Evolutionary conservation across 2,113 vertebrate genomes (phyloP).

Genomic region (Salvelinus namaycush): DNA sequence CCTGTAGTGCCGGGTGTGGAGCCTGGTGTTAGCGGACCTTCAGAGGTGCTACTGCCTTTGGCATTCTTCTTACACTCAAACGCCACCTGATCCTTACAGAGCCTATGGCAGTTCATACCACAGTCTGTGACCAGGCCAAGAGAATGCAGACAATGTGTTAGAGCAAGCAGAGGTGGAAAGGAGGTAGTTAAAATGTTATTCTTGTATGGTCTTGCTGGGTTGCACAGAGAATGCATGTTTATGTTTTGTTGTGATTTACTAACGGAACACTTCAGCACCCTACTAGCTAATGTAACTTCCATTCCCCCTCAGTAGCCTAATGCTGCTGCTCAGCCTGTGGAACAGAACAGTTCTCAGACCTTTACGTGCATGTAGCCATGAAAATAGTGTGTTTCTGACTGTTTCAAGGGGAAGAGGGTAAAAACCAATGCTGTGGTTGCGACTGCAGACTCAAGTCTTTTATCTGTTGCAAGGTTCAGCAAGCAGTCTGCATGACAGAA

Average conservation of each 20-base stretch:
- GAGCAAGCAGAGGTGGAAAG: slow-evolving; percentile 39
- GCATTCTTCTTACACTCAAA: slow-evolving; percentile 95
- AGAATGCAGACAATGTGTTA: slow-evolving; percentile 47
- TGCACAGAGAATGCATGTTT: background rate
- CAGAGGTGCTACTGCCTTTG: slow-evolving; percentile 71
- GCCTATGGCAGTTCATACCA: slow-evolving; percentile 95
- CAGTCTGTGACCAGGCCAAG: slow-evolving; percentile 78
- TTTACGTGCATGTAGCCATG: slow-evolving; percentile 43
- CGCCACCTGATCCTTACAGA: slow-evolving; percentile 94
- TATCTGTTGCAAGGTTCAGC: slow-evolving; percentile 46
- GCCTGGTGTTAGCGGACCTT: slow-evolving; percentile 74
- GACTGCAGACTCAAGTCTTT: slow-evolving; percentile 38
- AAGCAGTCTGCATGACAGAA: slow-evolving; percentile 42
- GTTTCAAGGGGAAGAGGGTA: slow-evolving; percentile 40
- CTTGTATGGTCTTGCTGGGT: background rate
- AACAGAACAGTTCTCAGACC: slow-evolving; percentile 13
- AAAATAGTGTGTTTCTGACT: slow-evolving; percentile 52
- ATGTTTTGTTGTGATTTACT: background rate
- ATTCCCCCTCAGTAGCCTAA: slow-evolving; percentile 48
- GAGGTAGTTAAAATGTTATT: background rate
- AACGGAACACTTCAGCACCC: slow-evolving; percentile 7
- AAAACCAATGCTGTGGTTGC: slow-evolving; percentile 46
- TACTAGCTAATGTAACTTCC: background rate
- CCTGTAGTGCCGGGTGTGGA: slow-evolving; percentile 72
- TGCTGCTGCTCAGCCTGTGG: slow-evolving; percentile 27